Evolutionary conservation across 2,888 invertebrate genomes (phyloP).

Genomic region (Diaphora mendica): DNA sequence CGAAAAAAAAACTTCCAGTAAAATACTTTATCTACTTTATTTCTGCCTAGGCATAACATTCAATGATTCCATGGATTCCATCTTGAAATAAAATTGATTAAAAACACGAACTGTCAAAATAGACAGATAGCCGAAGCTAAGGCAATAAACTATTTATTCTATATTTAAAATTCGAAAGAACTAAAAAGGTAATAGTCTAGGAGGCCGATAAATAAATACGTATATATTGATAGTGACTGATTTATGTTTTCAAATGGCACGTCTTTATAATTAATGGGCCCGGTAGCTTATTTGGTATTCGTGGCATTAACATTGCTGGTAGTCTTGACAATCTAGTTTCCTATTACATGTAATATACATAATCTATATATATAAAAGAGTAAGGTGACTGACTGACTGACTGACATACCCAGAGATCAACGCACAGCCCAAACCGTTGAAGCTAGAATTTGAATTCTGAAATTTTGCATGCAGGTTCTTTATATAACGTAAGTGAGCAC

Average conservation of each 20-base stretch:
- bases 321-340: conserved; percentile 63
- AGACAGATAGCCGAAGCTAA: conserved; percentile 29
- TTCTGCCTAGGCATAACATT: background rate
- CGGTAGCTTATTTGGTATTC: conserved; percentile 63
- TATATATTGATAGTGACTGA: conserved; percentile 49
- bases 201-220: conserved; percentile 47
- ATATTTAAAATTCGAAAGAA: conserved; percentile 24
- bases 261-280: conserved; percentile 55
- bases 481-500: too few relatives aligned
- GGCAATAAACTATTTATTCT: conserved; percentile 30
- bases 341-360: conserved; percentile 49
- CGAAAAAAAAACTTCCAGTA: background rate
- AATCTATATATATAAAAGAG: too few relatives aligned
- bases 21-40: background rate
- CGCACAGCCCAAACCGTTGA: too few relatives aligned
- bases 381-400: too few relatives aligned
- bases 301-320: conserved; percentile 59
- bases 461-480: too few relatives aligned
- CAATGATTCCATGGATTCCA: background rate
- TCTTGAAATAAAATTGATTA: conserved; percentile 7
- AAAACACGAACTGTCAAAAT: conserved; percentile 36
- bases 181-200: conserved; percentile 34
- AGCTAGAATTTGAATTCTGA: too few relatives aligned
- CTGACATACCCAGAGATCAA: too few relatives aligned
- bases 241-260: conserved; percentile 56